Conservation (phyloP, 35 echinoderm and acorn worm genomes). For the Heliocidaris tuberculata region DNA sequence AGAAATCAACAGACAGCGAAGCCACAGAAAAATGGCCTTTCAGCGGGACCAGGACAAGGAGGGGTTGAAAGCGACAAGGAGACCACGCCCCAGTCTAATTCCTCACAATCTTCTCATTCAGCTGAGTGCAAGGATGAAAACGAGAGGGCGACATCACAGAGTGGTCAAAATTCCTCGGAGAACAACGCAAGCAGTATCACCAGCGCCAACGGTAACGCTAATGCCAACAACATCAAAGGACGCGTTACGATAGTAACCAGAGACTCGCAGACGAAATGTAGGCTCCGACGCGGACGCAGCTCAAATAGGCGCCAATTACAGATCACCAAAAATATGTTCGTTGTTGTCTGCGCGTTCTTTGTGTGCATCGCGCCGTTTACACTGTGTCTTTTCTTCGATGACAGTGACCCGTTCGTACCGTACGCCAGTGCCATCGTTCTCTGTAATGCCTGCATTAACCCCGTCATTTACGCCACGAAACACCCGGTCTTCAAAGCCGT, state of each 20-base stretch:
- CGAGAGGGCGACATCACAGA: background rate
- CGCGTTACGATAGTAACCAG: background rate
- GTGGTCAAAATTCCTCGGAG: background rate
- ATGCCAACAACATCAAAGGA: background rate
- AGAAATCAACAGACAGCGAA: background rate
- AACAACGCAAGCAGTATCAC: background rate
- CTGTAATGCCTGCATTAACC: slow-evolving; percentile 79
- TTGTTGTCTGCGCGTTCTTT: slow-evolving; percentile 76
- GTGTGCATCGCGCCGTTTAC: slow-evolving; percentile 75
- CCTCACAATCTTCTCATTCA: too few species aligned
- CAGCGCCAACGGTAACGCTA: background rate
- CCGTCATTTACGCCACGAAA: slow-evolving; percentile 81
- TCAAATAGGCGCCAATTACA: slow-evolving; percentile 56
- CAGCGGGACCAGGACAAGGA: too few species aligned
- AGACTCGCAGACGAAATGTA: background rate
- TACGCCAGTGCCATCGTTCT: slow-evolving; percentile 71
- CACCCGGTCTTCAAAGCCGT: slow-evolving; percentile 80
- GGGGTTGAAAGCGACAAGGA: too few species aligned
- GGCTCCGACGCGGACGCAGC: background rate
- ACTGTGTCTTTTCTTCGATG: slow-evolving; percentile 69
- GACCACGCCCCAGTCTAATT: too few species aligned
- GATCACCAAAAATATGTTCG: slow-evolving; percentile 86
- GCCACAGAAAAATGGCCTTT: background rate
- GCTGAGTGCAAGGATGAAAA: background rate
- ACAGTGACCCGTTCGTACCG: slow-evolving; percentile 71